Evolutionary conservation across 1,140 invertebrate genomes (phyloP).

Genomic region (Lepidurus packardi): DNA sequence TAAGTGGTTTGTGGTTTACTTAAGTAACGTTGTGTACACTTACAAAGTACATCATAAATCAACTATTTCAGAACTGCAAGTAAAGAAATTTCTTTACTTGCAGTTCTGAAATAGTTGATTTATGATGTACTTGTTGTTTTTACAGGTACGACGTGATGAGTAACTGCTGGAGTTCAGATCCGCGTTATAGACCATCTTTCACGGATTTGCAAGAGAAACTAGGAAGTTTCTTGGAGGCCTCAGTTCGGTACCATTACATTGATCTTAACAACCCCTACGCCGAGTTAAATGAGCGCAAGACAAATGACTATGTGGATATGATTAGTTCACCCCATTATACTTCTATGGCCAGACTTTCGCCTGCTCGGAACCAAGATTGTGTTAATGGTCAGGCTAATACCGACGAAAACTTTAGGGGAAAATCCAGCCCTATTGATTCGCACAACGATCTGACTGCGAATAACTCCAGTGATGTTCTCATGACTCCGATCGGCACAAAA

Average conservation of each 20-base stretch:
- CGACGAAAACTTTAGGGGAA: background rate
- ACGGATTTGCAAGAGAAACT: conserved; percentile 64
- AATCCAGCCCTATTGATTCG: background rate
- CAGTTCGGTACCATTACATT: conserved; percentile 74
- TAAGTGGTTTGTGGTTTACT: no score
- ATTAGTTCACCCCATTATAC: conserved; percentile 63
- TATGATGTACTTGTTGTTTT: conserved; percentile 2
- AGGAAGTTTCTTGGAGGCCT: conserved; percentile 71
- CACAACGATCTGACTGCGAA: background rate
- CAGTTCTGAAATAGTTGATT: background rate
- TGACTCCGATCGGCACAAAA: background rate
- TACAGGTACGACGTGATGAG: conserved; percentile 73
- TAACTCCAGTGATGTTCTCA: conserved; percentile 28
- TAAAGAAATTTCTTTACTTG: background rate
- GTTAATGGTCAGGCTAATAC: background rate
- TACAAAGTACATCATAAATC: background rate
- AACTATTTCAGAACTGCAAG: background rate
- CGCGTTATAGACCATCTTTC: conserved; percentile 70
- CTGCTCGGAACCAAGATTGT: background rate
- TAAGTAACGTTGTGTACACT: no score
- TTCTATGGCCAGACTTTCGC: conserved; percentile 44
- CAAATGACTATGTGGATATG: conserved; percentile 68
- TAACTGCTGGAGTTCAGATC: conserved; percentile 75
- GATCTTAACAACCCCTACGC: conserved; percentile 75
- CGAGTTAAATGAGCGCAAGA: conserved; percentile 56